Evolutionary conservation across 2,888 invertebrate species (phyloP), one percentile per base, ranked within the genome.

Genomic region (Spilarctia lutea): DNA sequence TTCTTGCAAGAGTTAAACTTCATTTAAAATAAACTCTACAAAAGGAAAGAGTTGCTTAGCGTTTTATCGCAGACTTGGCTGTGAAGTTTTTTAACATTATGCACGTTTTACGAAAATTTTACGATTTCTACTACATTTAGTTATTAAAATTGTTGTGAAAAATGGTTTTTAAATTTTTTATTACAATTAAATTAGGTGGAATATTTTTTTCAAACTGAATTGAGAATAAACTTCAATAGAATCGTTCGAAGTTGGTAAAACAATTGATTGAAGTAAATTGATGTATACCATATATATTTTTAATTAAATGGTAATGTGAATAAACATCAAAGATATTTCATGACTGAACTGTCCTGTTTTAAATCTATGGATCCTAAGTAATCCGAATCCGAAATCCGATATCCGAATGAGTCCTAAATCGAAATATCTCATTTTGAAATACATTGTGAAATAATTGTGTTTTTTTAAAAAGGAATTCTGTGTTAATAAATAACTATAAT

Each of bases 1-100:
- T n/a, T 68, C 68, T 68, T 27, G 60, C 18, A 42, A 63, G 52
- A 35, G 24, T 72, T 27, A 39, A 66, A 33, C 35, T 52, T 52
- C 39, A 39, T 66, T 35, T 35, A 66, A 71, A 56, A 52, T 48
- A 48, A 48, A 65, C 16, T 52, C 16, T 33, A 65, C n/a, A 6
- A 35, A 71, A 8, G 45, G 16, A 48, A 65, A 35, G 65, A 39
- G 66, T 65, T 39, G 65, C 65, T 39, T 27, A 39, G 35, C 13
- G 16, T 20, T 65, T 65, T 24, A 35, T 20, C 20, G 65, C 18
- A 65, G 33, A 65, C 35, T 39, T 16, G 33, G 35, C 65, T 18
- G 65, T 65, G 4, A 35, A 60, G 27, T 18, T 30, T 63, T 63
- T 30, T 7, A 63, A 18, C 63, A 18, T 63, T 63, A 60, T 16